Evolutionary conservation across 53 echinoderm and acorn worm species (phyloP), one percentile per base, ranked within the genome.

Genomic region (Mesocentrotus franciscanus): DNA sequence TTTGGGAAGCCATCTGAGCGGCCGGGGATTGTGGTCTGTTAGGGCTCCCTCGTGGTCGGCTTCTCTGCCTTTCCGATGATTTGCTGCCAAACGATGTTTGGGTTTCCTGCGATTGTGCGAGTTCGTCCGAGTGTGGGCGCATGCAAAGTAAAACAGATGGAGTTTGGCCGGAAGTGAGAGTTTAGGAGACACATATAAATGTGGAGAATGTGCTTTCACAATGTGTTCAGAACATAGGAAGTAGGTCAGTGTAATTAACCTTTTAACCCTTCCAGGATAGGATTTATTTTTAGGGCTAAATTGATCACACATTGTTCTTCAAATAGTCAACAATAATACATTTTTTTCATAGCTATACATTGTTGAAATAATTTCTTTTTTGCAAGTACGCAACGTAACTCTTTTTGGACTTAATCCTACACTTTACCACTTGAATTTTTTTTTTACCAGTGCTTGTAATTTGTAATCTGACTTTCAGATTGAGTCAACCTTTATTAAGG

Each of bases 1-100:
- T 81, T 74, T 81, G 81, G 81, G 36, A 81, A 81, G 81, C 81
- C 81, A 14, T 18, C 33, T 81, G 81, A 81, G 81, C 81, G 22
- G 81, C 12, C 1, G 16, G 81, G 81, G 42, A 81, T 81, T 81
- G 81, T 15, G 42, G 81, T 36, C 42, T 0, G 16, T 8, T 81
- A 33, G 81, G 81, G 22, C 81, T 81, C 36, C 33, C 34, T 33
- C 12, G 81, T 72, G 36, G 81, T 42, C 81, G 81, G 81, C 42
- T 18, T 42, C 81, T 81, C 81, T 81, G 81, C 36, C 22, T 81
- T 81, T 15, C 39, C 81, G 6, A 39, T 42, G 81, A 42, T 81
- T 81, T 81, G 39, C 36, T 36, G 81, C 81, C 81, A 81, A 81
- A 81, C 36, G 20, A 81, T 13, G 81, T 81, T 81, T 39, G 2